A percentile compares a stretch with the other conserved stretches of the same genome.
These are phyloP conservation scores for Thamnophis sirtalis DNA, from an alignment of 2,113 vertebrate species.

Conservation along the genomic window DNA sequence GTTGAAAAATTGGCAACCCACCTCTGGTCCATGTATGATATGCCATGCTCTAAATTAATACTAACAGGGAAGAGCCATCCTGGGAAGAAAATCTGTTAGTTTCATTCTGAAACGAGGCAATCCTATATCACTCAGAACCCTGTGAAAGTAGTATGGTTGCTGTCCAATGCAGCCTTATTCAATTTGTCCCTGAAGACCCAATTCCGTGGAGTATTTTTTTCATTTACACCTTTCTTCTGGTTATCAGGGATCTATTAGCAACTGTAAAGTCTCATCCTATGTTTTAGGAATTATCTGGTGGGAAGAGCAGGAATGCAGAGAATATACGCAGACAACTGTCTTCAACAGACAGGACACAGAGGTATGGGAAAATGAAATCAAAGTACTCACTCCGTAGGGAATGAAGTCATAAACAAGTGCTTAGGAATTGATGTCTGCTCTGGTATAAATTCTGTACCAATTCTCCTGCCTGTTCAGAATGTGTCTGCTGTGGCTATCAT, in stretches of 20 bases:
- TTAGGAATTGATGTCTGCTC: background rate
- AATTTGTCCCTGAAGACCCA: background rate
- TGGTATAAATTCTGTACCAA: background rate
- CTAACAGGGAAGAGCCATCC: background rate
- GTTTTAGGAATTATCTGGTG: background rate
- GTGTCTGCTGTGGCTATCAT: background rate
- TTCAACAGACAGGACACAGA: background rate
- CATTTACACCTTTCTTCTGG: background rate
- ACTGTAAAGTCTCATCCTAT: background rate
- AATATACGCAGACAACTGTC: background rate
- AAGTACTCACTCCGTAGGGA: background rate
- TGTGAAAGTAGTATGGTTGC: background rate
- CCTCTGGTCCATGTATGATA: background rate
- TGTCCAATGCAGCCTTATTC: background rate
- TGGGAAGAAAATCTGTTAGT: background rate
- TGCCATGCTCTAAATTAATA: background rate
- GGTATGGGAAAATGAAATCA: background rate
- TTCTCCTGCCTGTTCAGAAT: background rate
- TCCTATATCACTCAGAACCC: background rate
- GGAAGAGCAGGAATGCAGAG: background rate
- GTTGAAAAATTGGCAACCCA: no score
- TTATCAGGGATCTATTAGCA: background rate
- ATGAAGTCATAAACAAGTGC: background rate
- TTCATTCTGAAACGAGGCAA: background rate
- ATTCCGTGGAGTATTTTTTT: background rate